These are phyloP conservation scores for Linurgus olivaceus DNA, from an alignment of 2,797 vertebrate species.

Conservation along the genomic window DNA sequence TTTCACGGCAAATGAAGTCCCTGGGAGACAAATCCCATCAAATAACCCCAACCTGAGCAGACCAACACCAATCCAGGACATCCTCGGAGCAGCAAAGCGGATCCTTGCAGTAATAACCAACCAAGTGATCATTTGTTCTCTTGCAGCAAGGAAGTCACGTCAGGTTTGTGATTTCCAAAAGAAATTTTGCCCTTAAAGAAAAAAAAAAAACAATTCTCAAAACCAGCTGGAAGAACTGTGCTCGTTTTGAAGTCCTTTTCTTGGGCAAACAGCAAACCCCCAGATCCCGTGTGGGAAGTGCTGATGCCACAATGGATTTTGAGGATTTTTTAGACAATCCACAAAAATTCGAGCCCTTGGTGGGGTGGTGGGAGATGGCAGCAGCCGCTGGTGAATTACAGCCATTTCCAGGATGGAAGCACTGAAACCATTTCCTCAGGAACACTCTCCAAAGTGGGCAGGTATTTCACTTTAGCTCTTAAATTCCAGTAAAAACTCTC, in stretches of 20 bases:
- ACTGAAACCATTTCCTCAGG: neutral
- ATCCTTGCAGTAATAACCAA: neutral
- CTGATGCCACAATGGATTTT: neutral
- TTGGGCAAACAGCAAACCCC: neutral
- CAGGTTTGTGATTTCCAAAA: neutral
- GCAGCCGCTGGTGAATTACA: neutral
- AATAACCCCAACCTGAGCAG: neutral
- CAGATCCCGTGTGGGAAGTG: neutral
- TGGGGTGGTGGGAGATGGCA: neutral
- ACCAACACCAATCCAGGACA: neutral
- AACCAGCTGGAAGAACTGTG: neutral
- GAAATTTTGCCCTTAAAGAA: neutral
- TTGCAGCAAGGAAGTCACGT: neutral
- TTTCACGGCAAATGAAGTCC: neutral
- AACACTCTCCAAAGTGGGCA: neutral
- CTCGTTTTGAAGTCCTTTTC: neutral
- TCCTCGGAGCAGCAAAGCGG: neutral
- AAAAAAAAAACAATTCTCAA: neutral
- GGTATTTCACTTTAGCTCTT: neutral
- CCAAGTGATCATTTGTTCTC: neutral
- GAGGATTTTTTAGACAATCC: neutral
- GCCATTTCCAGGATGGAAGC: neutral
- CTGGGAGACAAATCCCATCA: neutral
- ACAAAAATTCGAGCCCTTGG: conserved; percentile 3
- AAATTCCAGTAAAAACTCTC: neutral